Evolutionary conservation across 2,797 vertebrate species (phyloP), one percentile per base, ranked within the genome.

Genomic region (Distichodus sexfasciatus): DNA sequence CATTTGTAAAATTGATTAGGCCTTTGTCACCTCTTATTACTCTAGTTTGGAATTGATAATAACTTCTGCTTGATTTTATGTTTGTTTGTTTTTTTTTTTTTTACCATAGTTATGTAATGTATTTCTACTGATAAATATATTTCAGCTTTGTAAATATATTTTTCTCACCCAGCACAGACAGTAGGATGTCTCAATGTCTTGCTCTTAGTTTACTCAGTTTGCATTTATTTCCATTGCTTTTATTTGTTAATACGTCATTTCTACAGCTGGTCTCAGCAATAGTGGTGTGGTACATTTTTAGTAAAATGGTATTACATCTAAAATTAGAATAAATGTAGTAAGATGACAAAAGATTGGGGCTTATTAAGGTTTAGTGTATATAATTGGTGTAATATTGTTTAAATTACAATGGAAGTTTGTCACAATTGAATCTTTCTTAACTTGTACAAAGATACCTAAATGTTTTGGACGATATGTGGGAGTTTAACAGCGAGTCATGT

Each of bases 371-470:
- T 63, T 60, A 48, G 43, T 92, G 90, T 91, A 91, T 84, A 92
- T 91, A 91, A 75, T 77, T 85, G 82, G 83, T 90, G 86, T 89
- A 85, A 86, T 88, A 88, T 88, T 86, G 83, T 81, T 89, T 88
- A 87, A 87, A 83, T 84, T 40, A 69, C 35, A 67, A 73, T 80
- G 84, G 69, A 79, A 81, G 74, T 69, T 86, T 66, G 51, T 75
- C 87, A 68, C 68, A 69, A 74, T 66, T 71, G 79, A 83, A 84
- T 82, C 75, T 90, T 91, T 91, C 85, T 81, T 84, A 89, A 89
- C 81, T 82, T 91, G 88, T 91, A 91, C 76, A 92, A 89, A 84
- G 87, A 75, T 71, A 84, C 83, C 83, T 79, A 81, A 87, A 84
- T 88, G 86, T 75, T 87, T 89, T 85, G 81, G 80, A 78, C 87